Conservation (phyloP, 2,888 invertebrate species). For the Mayetiola destructor region DNA sequence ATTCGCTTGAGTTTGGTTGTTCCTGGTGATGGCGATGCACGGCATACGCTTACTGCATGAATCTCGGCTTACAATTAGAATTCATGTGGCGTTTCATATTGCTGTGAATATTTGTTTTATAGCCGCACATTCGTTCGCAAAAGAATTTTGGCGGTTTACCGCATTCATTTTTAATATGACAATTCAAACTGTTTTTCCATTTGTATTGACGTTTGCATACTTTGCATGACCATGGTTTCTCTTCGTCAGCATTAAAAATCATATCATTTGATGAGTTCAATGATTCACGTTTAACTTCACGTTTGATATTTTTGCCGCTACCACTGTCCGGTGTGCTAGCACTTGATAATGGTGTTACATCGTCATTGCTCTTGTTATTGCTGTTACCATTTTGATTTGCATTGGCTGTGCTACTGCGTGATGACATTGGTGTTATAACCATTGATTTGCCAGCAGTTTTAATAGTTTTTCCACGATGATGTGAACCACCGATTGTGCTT, state of each 20-base stretch:
- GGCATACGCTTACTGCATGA: background rate
- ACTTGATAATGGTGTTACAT: background rate
- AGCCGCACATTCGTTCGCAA: constrained; percentile 35
- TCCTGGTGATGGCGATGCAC: background rate
- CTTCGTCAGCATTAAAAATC: constrained; percentile 35
- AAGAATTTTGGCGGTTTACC: constrained; percentile 41
- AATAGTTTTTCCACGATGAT: constrained; percentile 8
- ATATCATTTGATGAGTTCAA: constrained; percentile 31
- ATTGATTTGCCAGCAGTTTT: constrained; percentile 13
- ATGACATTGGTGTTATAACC: constrained; percentile 1
- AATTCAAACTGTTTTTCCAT: constrained; percentile 55
- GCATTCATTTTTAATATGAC: constrained; percentile 54
- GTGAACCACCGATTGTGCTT: background rate
- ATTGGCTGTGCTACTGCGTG: background rate
- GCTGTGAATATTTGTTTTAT: constrained; percentile 36
- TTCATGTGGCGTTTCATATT: constrained; percentile 35
- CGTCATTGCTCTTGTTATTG: background rate
- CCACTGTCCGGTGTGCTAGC: background rate
- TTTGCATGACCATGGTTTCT: constrained; percentile 42
- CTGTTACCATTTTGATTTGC: background rate
- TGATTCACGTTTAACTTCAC: constrained; percentile 13
- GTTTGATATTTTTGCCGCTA: background rate
- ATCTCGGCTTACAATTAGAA: constrained; percentile 30
- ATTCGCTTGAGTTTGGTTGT: too few species aligned
- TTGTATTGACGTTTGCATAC: constrained; percentile 59